phyloP scores from a whole-genome alignment of 2,113 vertebrate genomes.

The Struthidea cinerea region DNA sequence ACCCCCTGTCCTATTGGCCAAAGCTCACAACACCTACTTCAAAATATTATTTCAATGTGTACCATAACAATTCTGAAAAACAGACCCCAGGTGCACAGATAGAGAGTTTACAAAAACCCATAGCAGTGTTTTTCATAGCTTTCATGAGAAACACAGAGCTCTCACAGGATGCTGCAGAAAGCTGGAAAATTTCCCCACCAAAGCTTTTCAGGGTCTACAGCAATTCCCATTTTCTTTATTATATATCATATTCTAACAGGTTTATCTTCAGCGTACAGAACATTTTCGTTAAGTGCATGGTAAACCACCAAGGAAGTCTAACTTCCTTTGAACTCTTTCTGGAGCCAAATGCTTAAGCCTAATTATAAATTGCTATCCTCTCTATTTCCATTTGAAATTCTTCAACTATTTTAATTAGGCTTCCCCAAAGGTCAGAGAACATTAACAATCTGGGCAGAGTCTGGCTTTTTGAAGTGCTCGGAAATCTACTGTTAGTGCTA shows the following conservation, averaged over 20 bases:
- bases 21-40: too few relatives aligned
- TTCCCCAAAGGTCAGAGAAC: constrained; percentile 28
- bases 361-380: constrained; percentile 16
- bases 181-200: too few relatives aligned
- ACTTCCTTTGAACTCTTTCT: not conserved
- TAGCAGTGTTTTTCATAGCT: too few relatives aligned
- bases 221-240: not conserved
- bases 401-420: constrained; percentile 8
- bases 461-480: not conserved
- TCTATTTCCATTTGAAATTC: constrained; percentile 2
- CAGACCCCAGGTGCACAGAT: too few relatives aligned
- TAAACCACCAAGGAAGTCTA: not conserved
- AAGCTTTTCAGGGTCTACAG: too few relatives aligned
- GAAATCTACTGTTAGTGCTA: not conserved
- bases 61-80: too few relatives aligned
- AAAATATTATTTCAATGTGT: too few relatives aligned
- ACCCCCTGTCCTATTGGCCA: too few relatives aligned
- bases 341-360: not conserved
- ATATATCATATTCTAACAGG: not conserved
- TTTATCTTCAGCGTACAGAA: not conserved
- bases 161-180: too few relatives aligned
- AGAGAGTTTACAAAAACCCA: too few relatives aligned
- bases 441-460: not conserved
- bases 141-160: too few relatives aligned
- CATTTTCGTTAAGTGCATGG: not conserved